Conservation (phyloP, 2,113 vertebrate species). For the Syrrhaptes paradoxus region DNA sequence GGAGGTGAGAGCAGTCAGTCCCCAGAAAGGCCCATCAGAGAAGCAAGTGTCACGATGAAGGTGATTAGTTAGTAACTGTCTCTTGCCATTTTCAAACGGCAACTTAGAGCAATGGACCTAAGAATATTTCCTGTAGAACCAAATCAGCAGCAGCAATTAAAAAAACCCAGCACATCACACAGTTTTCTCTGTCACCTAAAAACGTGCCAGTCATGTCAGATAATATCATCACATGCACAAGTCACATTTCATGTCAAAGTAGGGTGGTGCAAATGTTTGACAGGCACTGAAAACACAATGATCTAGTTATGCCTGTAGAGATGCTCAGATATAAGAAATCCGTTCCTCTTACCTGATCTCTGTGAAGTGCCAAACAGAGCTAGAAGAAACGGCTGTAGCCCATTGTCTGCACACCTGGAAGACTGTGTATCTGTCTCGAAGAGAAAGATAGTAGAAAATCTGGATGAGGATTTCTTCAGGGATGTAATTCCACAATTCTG, state of each 20-base stretch:
- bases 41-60: not conserved
- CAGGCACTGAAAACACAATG: fast-evolving
- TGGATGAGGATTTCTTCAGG: slow-evolving; percentile 28
- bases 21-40: not conserved
- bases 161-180: not conserved
- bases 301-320: not conserved
- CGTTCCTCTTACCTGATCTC: not conserved
- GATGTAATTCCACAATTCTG: slow-evolving; percentile 4
- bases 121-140: not conserved
- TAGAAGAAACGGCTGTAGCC: slow-evolving; percentile 15
- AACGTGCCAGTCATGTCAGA: not conserved
- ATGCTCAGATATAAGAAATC: not conserved
- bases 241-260: not conserved
- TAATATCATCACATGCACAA: not conserved
- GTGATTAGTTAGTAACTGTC: not conserved
- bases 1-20: not conserved
- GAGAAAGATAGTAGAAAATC: not conserved
- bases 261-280: not conserved
- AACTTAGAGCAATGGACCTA: not conserved
- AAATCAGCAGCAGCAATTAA: not conserved
- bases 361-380: slow-evolving; percentile 36
- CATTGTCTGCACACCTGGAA: slow-evolving; percentile 13
- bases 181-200: not conserved
- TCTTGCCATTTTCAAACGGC: not conserved
- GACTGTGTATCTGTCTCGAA: not conserved